Percentiles rank a stretch among this genome's conserved stretches.
These are phyloP conservation scores for Caerostris extrusa DNA, from an alignment of 1,140 invertebrate genomes.

Conservation along the genomic window DNA sequence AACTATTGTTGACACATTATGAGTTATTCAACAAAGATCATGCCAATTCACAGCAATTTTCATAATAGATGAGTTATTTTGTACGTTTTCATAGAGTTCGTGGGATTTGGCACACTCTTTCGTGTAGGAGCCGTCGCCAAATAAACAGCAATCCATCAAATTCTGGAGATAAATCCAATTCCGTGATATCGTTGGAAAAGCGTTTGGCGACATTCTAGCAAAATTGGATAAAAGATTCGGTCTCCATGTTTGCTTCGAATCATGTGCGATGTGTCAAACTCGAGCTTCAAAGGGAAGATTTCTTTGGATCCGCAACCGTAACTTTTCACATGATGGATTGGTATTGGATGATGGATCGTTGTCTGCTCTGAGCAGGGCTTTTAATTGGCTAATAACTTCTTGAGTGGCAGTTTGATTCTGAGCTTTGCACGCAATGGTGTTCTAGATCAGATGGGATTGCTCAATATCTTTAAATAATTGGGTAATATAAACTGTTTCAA, in stretches of 20 bases:
- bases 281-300: conserved; percentile 52
- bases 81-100: neutral
- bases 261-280: conserved; percentile 25
- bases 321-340: conserved; percentile 5
- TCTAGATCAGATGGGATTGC: neutral
- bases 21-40: conserved; percentile 14
- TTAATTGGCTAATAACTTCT: conserved; percentile 55
- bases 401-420: conserved; percentile 40
- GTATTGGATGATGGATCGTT: conserved; percentile 52
- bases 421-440: neutral
- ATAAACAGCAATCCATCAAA: conserved; percentile 55
- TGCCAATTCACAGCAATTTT: neutral
- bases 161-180: conserved; percentile 10
- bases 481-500: no score
- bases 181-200: conserved; percentile 17
- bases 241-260: neutral
- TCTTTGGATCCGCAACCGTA: conserved; percentile 41
- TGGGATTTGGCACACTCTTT: neutral
- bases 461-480: no score
- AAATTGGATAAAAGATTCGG: conserved; percentile 39
- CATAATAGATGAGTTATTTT: neutral
- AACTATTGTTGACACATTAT: neutral
- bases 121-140: neutral
- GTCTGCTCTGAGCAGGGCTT: neutral
- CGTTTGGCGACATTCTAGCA: neutral